Base-by-base conservation (phyloP, 2,797 vertebrate species). In the Anomalospiza imberbis region DNA sequence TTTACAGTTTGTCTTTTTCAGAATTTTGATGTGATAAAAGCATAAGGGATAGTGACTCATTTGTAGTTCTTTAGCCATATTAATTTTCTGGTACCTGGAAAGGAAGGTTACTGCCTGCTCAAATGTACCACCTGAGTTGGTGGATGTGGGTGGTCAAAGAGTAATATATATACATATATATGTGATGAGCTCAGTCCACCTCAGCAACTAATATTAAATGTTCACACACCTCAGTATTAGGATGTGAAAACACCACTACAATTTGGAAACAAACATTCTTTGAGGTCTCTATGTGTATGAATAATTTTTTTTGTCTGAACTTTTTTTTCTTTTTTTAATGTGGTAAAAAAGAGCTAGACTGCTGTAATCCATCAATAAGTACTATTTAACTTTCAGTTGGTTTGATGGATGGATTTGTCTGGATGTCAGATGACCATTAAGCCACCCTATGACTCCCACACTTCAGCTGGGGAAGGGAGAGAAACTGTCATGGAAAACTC, bases 361-460 rank as follows among this genome's bases (percentile, higher is more conserved):
- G 9, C 6, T 48, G 13, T 29, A 78, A 71, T 67, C 7, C 13
- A 16, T 67, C 20, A 77, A 22, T n/a, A 48, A 42, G 7, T 25
- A 55, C 4, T 17, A 42, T 47, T 71, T 34, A 3, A 31, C 50
- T 62, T 88, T 77, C 22, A 58, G 4, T 18, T 78, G 28, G 7
- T 75, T 13, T 54, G 34, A 45, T n/a, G 22, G 7, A 25, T 40
- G 60, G 53, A 75, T 18, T 24, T 36, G 20, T 24, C 11, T 71
- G 34, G 15, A 45, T 32, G 4, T 10, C 29, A 24, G 13, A 14
- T 40, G 13, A n/a, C 19, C 29, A 50, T 10, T 10, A 60, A 68
- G 12, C 31, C 1, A 0, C 7, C 38, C 6, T 72, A 4, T 2
- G 3, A 6, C 9, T 68, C 22, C 16, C 6, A 18, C 6, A 42